Evolutionary conservation across 2,113 vertebrate species (phyloP), one percentile per base, ranked within the genome.

Genomic region (Bombycilla garrulus): DNA sequence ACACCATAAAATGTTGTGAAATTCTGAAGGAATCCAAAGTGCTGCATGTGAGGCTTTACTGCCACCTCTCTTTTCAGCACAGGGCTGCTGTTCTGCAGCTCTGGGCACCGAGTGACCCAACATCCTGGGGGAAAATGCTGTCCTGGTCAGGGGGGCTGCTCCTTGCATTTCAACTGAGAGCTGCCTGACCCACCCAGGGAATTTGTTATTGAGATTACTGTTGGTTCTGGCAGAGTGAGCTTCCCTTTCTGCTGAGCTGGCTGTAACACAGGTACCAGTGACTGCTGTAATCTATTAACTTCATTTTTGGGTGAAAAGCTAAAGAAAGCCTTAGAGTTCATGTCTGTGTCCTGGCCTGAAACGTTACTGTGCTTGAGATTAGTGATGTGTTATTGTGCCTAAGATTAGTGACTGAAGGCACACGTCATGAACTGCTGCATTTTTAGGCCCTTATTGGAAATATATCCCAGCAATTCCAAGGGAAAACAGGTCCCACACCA

Each of bases 51-150:
- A 25, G 18, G 20, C 15, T 83, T 57, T 24, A 15, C n/a, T 92
- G n/a, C 40, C 48, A 12, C 36, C 26, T 67, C 24, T 36, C 16
- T 91, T 74, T 58, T 36, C 57, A 48, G 2, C 4, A 7, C 13
- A 28, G 36, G 47, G 26, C 20, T 85, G 79, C 20, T 1, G 2
- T 48, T 79, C 40, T 70, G 57, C 50, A 62, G 42, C 33, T 86
- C 92, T 22, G 10, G 26, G 24, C 2, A 1, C 2, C 44, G 40
- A 83, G 11, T 47, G 58, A 65, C 0, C 2, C 0, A 0, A 29
- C 15, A 54, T 47, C 51, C 44, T 77, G 45, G 66, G 47, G 83
- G 56, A 82, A 92, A 86, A 51, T 11, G 3, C 23, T 81, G 47
- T 58, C 50, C 61, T 53, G 66, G 9, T 13, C 10, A 24, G 71